Percentiles rank a stretch among this genome's conserved stretches.
Conservation (phyloP, 2,888 invertebrate species). For the Aspidapion aeneum region DNA sequence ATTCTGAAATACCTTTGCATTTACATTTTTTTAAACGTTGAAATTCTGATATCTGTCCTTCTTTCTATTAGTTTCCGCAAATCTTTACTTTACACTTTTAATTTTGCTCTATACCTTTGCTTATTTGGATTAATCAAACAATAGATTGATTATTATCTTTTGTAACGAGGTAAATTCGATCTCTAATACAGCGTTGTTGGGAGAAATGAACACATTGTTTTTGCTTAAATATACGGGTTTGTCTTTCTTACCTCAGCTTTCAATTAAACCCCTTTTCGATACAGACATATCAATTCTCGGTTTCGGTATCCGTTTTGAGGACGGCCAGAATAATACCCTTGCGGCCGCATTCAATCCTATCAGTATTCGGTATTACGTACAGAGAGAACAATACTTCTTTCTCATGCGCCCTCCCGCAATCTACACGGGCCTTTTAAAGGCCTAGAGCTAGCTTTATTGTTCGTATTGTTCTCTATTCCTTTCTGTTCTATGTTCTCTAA, state of each 20-base stretch:
- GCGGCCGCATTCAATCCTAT: slow-evolving; percentile 32
- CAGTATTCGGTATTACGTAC: slow-evolving; percentile 27
- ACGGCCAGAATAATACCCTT: slow-evolving; percentile 29
- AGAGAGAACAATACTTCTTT: slow-evolving; percentile 19
- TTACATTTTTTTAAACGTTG: too few species aligned
- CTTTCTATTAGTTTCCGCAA: too few species aligned
- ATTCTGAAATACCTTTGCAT: too few species aligned
- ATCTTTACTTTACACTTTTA: too few species aligned
- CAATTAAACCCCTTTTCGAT: slow-evolving; percentile 30
- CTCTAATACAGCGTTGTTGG: too few species aligned
- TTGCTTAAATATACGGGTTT: slow-evolving; percentile 17
- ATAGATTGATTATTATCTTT: too few species aligned
- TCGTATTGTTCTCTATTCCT: slow-evolving; percentile 7
- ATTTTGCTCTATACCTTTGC: too few species aligned
- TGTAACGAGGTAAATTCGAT: too few species aligned
- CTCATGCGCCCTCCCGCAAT: slow-evolving; percentile 17
- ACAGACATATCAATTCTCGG: slow-evolving; percentile 29
- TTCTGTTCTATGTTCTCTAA: not conserved
- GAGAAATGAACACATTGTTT: too few species aligned
- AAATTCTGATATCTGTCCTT: too few species aligned
- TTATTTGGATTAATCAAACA: too few species aligned
- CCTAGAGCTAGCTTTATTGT: slow-evolving; percentile 12
- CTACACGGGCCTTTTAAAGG: slow-evolving; percentile 19
- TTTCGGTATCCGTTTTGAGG: slow-evolving; percentile 18
- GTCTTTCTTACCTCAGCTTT: slow-evolving; percentile 10